Evolutionary conservation across 2,113 vertebrate species (phyloP).

Genomic region (Glaucomys volans): DNA sequence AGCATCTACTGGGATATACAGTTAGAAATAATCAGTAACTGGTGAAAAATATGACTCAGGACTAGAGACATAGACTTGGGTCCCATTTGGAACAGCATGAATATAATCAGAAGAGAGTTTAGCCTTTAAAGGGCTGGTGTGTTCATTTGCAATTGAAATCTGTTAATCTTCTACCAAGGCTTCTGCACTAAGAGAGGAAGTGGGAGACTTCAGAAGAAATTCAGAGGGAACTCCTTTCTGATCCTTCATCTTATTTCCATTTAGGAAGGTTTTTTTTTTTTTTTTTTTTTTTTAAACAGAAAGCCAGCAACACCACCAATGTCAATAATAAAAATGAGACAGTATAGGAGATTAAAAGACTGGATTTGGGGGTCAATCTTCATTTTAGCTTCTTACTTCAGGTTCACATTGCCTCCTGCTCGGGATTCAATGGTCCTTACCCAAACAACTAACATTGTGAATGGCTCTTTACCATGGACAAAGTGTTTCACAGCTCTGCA

Average conservation of each 20-base stretch:
- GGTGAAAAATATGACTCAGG: neutral
- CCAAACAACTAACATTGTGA: neutral
- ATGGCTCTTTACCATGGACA: neutral
- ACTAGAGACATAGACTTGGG: neutral
- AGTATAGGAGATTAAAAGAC: neutral
- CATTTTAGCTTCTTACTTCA: constrained; percentile 10
- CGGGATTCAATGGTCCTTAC: neutral
- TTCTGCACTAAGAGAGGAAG: constrained; percentile 36
- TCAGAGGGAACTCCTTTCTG: neutral
- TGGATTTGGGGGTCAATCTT: neutral
- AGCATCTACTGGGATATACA: neutral
- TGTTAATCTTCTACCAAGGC: neutral
- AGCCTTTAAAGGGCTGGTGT: neutral
- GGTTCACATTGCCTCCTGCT: neutral
- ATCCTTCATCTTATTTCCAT: neutral
- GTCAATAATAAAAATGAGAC: neutral
- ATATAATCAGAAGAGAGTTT: constrained; percentile 21
- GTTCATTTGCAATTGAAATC: neutral
- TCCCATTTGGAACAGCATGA: neutral
- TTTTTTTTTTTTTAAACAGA: neutral
- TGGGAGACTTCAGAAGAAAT: neutral
- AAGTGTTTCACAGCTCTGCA: neutral
- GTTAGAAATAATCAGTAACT: constrained; percentile 45
- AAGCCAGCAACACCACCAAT: neutral
- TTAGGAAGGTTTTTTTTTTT: neutral